phyloP scores from a whole-genome alignment of 2,888 invertebrate genomes.

The Folsomia manolachei region DNA sequence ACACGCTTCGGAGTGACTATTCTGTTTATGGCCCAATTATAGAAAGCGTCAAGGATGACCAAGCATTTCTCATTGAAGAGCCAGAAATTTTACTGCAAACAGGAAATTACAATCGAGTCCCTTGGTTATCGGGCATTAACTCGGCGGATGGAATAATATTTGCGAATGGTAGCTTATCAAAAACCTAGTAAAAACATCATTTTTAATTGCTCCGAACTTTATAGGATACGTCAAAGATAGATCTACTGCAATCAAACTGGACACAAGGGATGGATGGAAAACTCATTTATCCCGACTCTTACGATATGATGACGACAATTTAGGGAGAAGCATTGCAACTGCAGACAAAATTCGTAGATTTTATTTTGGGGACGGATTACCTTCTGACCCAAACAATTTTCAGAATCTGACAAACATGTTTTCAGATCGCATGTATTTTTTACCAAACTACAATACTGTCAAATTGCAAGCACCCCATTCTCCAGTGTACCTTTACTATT shows the following conservation, averaged over 20 bases:
- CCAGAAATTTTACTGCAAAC: slow-evolving; percentile 18
- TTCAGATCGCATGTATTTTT: slow-evolving; percentile 25
- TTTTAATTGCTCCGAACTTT: no score
- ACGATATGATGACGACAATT: slow-evolving; percentile 1
- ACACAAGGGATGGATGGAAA: neutral
- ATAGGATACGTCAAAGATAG: neutral
- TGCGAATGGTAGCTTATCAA: slow-evolving; percentile 21
- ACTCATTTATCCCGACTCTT: neutral
- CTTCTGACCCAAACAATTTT: slow-evolving; percentile 9
- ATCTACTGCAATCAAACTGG: neutral
- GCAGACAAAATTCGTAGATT: slow-evolving; percentile 4
- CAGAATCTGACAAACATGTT: slow-evolving; percentile 35
- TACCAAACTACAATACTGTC: slow-evolving; percentile 22
- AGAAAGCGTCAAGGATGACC: slow-evolving; percentile 29
- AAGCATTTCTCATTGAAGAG: slow-evolving; percentile 27
- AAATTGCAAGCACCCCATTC: slow-evolving; percentile 24
- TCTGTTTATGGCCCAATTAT: slow-evolving; percentile 26
- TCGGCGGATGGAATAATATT: slow-evolving; percentile 28
- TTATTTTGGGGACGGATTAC: slow-evolving; percentile 7
- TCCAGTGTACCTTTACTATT: slow-evolving; percentile 29
- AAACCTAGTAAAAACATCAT: no score
- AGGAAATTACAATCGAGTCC: slow-evolving; percentile 23
- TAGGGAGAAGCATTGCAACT: neutral
- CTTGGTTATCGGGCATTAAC: slow-evolving; percentile 24
- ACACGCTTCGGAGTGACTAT: slow-evolving; percentile 22